Evolutionary conservation across 2,888 invertebrate genomes (phyloP), one percentile per base, ranked within the genome.

Genomic region (Hemicrepidius hirtus): DNA sequence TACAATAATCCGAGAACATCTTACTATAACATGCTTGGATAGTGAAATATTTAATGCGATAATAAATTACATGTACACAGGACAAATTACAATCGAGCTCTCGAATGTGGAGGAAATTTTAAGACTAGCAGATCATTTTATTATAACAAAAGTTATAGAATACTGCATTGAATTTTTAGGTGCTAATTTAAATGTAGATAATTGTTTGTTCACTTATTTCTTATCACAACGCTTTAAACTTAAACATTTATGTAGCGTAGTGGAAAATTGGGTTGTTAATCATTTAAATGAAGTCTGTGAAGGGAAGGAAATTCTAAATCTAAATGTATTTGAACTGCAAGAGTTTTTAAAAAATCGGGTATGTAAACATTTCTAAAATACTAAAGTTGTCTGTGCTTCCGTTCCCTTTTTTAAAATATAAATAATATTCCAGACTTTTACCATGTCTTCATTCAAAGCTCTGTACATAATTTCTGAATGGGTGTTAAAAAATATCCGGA

Each of bases 11-110:
- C 87, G 87, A 78, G 89, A 90, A 78, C 87, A 90, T 82, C 82
- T 91, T 41, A 88, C 88, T 5, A 87, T 91, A 50, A 89, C 87
- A 66, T 90, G 90, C 80, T 85, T 89, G 78, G 88, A 90, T 82
- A 88, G 88, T 70, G 89, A 88, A 72, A 89, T 89, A 63, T 92
- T 92, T 83, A 85, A 87, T 77, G 85, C 87, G 40, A 86, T 92
- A 62, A 83, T 93, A 21, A 90, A 90, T 81, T 92, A 91, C 81
- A 90, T 92, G 88, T 92, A 92, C 83, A 91, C 91, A 35, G 92
- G 92, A 5, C 87, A 87, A 77, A 88, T 87, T 68, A 88, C 88
- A 9, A 89, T 92, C 65, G 88, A 90, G 78, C 88, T 89, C 78
- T 86, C 87, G 32, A 91, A 89, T 82, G 91, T 92, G 32, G 88